Percentiles rank a stretch among this genome's conserved stretches.
These are phyloP conservation scores for Euthynnus affinis DNA, from an alignment of 2,797 vertebrate genomes.

Conservation along the genomic window DNA sequence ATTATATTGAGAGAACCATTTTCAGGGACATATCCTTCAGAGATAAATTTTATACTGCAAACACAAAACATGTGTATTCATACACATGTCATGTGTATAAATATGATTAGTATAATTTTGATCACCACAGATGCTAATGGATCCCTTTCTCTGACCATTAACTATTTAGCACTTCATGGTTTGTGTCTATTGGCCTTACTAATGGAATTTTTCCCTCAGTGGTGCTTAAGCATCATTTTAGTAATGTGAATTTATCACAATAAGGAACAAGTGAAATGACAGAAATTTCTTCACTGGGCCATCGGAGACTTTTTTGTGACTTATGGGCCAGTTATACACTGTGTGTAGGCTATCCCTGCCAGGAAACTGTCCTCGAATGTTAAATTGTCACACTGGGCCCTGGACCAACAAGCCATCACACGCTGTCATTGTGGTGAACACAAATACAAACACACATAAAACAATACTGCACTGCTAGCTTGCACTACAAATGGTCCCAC, in stretches of 20 bases:
- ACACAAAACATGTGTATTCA: background rate
- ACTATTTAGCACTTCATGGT: slow-evolving; percentile 5
- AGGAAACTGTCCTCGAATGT: slow-evolving; percentile 67
- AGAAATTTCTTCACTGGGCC: slow-evolving; percentile 48
- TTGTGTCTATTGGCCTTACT: slow-evolving; percentile 8
- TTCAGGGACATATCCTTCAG: slow-evolving; percentile 1
- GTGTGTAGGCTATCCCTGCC: slow-evolving; percentile 38
- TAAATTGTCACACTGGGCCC: slow-evolving; percentile 80
- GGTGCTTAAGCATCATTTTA: slow-evolving; percentile 18
- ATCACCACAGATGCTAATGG: slow-evolving; percentile 16
- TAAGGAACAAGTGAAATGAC: slow-evolving; percentile 35
- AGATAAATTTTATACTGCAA: background rate
- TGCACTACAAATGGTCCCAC: slow-evolving; percentile 3
- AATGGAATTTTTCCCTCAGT: slow-evolving; percentile 27
- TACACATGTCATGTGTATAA: slow-evolving; percentile 19
- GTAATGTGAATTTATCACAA: slow-evolving; percentile 32
- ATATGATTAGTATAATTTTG: slow-evolving; percentile 4
- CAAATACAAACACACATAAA: slow-evolving; percentile 41
- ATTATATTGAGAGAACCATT: slow-evolving; percentile 10
- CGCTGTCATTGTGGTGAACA: slow-evolving; percentile 44
- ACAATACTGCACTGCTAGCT: background rate
- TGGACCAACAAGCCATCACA: slow-evolving; percentile 84
- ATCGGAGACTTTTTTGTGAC: slow-evolving; percentile 55
- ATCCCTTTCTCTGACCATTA: slow-evolving; percentile 28
- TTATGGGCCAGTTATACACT: slow-evolving; percentile 59